A percentile compares a stretch with the other conserved stretches of the same genome.
phyloP scores from a whole-genome alignment of 2,113 vertebrate species.

The Petromus typicus region DNA sequence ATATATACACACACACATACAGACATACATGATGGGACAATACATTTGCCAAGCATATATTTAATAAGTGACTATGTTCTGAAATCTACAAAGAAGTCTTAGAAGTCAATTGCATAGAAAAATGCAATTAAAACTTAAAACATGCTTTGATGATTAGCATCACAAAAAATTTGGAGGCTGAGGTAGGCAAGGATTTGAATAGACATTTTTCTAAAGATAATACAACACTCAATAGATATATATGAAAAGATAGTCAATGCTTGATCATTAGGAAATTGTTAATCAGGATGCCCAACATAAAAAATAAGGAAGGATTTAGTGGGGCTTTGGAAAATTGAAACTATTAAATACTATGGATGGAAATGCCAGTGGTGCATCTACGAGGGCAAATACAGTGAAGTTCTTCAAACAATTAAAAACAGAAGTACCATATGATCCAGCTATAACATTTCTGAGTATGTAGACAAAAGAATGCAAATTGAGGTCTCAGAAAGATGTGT shows the following conservation, averaged over 20 bases:
- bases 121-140: not conserved
- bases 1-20: too few relatives aligned
- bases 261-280: not conserved
- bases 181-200: not conserved
- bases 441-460: not conserved
- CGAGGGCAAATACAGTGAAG: not conserved
- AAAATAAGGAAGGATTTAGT: not conserved
- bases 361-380: not conserved
- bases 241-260: not conserved
- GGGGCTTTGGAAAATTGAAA: not conserved
- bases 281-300: not conserved
- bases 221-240: not conserved
- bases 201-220: not conserved
- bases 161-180: not conserved
- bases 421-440: not conserved
- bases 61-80: not conserved
- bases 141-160: not conserved
- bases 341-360: not conserved
- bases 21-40: not conserved
- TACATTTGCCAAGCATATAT: not conserved
- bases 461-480: not conserved
- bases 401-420: not conserved
- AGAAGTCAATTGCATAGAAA: not conserved
- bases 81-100: not conserved
- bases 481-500: not conserved